Conservation (phyloP, 2,797 vertebrate species). For the Danio choprae region DNA sequence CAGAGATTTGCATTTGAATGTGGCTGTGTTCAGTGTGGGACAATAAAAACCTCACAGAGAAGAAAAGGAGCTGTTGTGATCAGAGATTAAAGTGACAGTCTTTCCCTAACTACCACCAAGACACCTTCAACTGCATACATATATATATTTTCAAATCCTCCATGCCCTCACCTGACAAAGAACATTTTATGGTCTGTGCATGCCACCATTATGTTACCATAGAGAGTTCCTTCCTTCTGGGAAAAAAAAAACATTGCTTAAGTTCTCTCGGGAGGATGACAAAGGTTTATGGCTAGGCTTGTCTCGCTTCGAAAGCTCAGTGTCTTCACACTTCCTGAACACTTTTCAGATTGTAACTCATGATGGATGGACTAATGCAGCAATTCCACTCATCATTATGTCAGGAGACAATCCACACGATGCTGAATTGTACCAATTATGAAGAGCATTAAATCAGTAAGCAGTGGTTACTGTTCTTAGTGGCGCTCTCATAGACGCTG, state of each 20-base stretch:
- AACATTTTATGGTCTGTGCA: not conserved
- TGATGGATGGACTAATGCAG: not conserved
- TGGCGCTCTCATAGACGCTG: not conserved
- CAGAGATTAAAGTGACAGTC: conserved; percentile 60
- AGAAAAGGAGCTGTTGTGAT: conserved; percentile 76
- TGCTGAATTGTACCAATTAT: not conserved
- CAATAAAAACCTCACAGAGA: conserved; percentile 76
- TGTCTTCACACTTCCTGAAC: not conserved
- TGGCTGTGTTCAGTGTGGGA: conserved; percentile 78
- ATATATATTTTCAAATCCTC: not conserved
- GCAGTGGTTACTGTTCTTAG: not conserved
- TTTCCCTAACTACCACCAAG: conserved; percentile 2
- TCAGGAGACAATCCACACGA: not conserved
- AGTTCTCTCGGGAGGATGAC: not conserved
- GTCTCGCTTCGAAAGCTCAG: not conserved
- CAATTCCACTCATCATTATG: not conserved
- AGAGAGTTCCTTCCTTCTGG: not conserved
- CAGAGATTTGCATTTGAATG: conserved; percentile 85
- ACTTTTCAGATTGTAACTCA: not conserved
- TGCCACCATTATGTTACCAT: not conserved
- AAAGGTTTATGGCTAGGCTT: not conserved
- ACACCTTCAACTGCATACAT: not conserved
- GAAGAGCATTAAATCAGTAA: not conserved
- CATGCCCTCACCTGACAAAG: not conserved
- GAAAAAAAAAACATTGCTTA: not conserved